Conservation (phyloP, 2,888 invertebrate species). For the Lycaena phlaeas region DNA sequence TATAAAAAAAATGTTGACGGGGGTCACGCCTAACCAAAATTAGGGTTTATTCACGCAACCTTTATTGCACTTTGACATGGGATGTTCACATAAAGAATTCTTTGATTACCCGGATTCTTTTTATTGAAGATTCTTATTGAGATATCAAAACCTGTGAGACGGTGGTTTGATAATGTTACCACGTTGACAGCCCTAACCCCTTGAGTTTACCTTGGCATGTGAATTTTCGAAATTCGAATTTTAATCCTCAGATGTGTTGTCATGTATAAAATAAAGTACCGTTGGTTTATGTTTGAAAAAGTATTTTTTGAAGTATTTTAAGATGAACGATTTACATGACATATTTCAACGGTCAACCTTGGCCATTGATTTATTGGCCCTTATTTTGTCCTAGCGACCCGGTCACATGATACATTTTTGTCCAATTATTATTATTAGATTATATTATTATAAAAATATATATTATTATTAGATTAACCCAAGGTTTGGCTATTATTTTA, state of each 20-base stretch:
- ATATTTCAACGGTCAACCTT: too few relatives aligned
- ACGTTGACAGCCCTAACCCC: constrained; percentile 38
- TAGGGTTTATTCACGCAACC: constrained; percentile 64
- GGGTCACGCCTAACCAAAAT: constrained; percentile 69
- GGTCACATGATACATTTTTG: too few relatives aligned
- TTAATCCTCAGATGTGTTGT: constrained; percentile 26
- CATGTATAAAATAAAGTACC: constrained; percentile 5
- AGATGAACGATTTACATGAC: neutral
- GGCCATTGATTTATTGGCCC: too few relatives aligned
- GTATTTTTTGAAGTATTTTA: neutral
- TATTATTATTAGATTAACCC: too few relatives aligned
- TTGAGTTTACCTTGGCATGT: constrained; percentile 47
- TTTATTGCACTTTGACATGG: constrained; percentile 68
- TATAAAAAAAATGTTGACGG: constrained; percentile 61
- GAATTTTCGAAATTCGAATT: constrained; percentile 32
- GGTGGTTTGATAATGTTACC: constrained; percentile 59
- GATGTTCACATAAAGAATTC: constrained; percentile 34
- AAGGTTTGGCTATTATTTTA: too few relatives aligned
- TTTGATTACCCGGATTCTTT: constrained; percentile 58
- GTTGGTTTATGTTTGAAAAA: neutral
- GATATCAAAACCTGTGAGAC: constrained; percentile 54
- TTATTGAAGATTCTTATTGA: constrained; percentile 49
- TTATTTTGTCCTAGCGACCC: too few relatives aligned
- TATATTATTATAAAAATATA: too few relatives aligned
- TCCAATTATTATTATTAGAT: too few relatives aligned